Evolutionary conservation across 2,113 vertebrate species (phyloP), one percentile per base, ranked within the genome.

Genomic region (Aegithalos caudatus): DNA sequence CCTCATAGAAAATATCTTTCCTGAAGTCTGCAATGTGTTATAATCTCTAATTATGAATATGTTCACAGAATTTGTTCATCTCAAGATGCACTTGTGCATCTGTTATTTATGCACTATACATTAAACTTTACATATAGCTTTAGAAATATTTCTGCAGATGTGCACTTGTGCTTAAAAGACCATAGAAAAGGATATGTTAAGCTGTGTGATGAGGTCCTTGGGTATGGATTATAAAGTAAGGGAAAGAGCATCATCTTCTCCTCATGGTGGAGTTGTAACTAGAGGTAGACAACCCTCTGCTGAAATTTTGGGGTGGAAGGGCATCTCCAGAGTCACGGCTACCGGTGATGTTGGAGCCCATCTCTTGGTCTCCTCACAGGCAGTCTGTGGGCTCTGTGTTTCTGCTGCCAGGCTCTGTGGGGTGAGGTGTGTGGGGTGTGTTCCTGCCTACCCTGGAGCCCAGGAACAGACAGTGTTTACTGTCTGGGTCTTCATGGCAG

Each of bases 31-130:
- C 95, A 95, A 92, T 96, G 95, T 96, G 93, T 97, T 97, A 96
- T 96, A 94, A 97, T 96, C 94, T 95, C 95, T 97, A 97, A 97
- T 97, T 96, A 97, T 96, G 95, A 97, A 96, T 96, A 96, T 97
- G 95, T 80, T 96, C 93, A 94, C 94, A 97, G 86, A 97, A 96
- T 94, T 97, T 96, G 88, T 93, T 97, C 93, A 95, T 97, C 94
- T 95, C 93, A 97, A 97, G 95, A 97, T 88, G 97, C 91, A 97
- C 95, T 97, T 95, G 92, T 96, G 93, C 96, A 95, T 97, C 95
- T 97, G 96, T 95, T 96, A 97, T 97, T 97, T 97, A 97, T 96
- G 92, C 92, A 97, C 90, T 92, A 95, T 94, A 94, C 93, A 89
- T 96, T 97, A 97, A 96, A 97, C 93, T 96, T 96, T 96, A 95